A percentile compares a stretch with the other conserved stretches of the same genome.
These are phyloP conservation scores for Philonicus albiceps DNA, from an alignment of 2,888 invertebrate species.

Conservation along the genomic window DNA sequence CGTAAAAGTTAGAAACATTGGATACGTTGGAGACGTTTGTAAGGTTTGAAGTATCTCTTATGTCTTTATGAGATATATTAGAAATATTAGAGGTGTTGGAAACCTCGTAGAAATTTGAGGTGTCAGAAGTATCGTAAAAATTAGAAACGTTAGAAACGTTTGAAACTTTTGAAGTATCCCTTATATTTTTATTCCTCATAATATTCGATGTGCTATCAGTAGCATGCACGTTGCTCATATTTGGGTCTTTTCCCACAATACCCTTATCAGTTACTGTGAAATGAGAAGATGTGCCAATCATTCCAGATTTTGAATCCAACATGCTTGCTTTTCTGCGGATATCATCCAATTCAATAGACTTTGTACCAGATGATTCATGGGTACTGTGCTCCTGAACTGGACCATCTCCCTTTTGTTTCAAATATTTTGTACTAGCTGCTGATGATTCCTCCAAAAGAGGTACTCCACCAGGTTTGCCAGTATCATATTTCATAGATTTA, in stretches of 20 bases:
- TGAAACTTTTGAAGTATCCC: not conserved
- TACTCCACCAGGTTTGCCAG: conserved; percentile 66
- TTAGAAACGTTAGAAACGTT: not conserved
- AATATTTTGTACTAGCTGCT: conserved; percentile 52
- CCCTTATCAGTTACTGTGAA: not conserved
- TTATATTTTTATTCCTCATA: not conserved
- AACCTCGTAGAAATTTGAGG: not conserved
- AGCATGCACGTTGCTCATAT: not conserved
- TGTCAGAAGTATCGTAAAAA: not conserved
- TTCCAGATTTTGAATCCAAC: not conserved
- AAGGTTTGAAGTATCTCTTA: not conserved
- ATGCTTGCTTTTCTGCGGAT: not conserved
- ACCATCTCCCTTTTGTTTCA: not conserved
- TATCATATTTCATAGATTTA: conserved; percentile 67
- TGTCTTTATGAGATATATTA: not conserved
- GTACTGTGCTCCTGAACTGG: not conserved
- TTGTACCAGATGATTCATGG: not conserved
- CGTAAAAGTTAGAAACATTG: not conserved
- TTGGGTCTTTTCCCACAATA: not conserved
- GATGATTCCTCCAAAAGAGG: conserved; percentile 64
- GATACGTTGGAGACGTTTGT: not conserved
- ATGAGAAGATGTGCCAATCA: not conserved
- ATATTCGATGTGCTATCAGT: not conserved
- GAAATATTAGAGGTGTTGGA: not conserved
- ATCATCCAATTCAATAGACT: not conserved